Evolutionary conservation across 2,888 invertebrate species (phyloP), one percentile per base, ranked within the genome.

Genomic region (Megalurothrips usitatus): DNA sequence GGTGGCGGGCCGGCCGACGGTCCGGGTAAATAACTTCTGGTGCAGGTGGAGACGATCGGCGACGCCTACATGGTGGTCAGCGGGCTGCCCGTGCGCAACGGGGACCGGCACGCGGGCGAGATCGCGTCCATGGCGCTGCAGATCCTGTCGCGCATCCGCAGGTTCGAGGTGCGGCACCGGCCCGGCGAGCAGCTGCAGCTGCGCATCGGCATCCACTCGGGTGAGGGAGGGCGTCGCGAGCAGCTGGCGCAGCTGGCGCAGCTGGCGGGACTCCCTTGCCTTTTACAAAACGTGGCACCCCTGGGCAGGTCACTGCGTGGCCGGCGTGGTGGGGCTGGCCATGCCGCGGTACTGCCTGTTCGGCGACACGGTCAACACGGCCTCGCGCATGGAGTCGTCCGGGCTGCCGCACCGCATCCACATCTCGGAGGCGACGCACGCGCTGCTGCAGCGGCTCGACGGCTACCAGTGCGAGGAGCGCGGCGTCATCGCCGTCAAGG

Each of bases 291-390:
- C n/a, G n/a, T n/a, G n/a, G n/a, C n/a, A n/a, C n/a, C 8, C 28
- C 26, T 79, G 10, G 49, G 49, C 88, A 87, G 93, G 93, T 0
- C 93, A 92, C 81, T 94, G 94, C 86, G 94, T 94, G 0, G 94
- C 94, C 0, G 95, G 95, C 1, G 94, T 95, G 10, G 94, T 95
- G 0, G 94, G 95, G 0, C 88, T 93, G 49, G 93, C 93, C 88
- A 94, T 95, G 94, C 94, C 95, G 0, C 89, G 94, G 0, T 95
- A 94, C 87, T 95, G 95, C 84, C 88, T 95, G 0, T 95, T 95
- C 85, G 95, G 95, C 0, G 94, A 95, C 85, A 94, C 94, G 0
- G 94, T 95, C 0, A 94, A 94, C 86, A 94, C 94, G 0, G 94
- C 95, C 0, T 93, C 93, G 0, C 87, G 94, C 58, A 94, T 95